These are phyloP conservation scores for Calephelis virginiensis DNA, from an alignment of 1,140 invertebrate species.

Conservation along the genomic window DNA sequence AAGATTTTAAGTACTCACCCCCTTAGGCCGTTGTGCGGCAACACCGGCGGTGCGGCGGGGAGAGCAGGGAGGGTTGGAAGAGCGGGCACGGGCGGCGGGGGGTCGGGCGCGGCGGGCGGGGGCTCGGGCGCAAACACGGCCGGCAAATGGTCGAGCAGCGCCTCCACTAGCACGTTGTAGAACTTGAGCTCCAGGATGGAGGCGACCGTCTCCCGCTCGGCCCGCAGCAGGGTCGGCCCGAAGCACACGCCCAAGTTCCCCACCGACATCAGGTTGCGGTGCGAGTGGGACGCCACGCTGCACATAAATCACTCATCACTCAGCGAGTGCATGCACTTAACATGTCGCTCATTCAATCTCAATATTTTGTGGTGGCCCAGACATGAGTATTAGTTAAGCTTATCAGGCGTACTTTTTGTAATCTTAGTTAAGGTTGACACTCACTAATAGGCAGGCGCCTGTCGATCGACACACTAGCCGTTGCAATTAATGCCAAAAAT, in stretches of 20 bases:
- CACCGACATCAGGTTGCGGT: slow-evolving; percentile 98
- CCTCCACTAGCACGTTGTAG: slow-evolving; percentile 98
- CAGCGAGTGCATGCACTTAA: no score
- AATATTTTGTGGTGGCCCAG: neutral
- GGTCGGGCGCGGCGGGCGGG: no score
- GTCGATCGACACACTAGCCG: no score
- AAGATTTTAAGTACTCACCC: no score
- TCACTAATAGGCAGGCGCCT: no score
- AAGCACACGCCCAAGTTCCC: slow-evolving; percentile 99
- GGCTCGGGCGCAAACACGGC: no score
- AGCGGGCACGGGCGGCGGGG: no score
- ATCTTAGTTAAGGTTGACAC: no score
- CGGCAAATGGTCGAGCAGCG: slow-evolving; percentile 95
- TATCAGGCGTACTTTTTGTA: no score
- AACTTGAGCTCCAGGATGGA: slow-evolving; percentile 99
- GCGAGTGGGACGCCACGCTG: slow-evolving; percentile 90
- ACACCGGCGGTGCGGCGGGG: slow-evolving; percentile 81
- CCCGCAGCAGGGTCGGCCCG: slow-evolving; percentile 96
- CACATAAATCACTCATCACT: slow-evolving; percentile 25
- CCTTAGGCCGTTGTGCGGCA: neutral
- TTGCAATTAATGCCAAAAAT: no score
- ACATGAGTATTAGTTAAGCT: no score
- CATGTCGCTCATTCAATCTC: neutral
- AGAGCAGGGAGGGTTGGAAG: no score
- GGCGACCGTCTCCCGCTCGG: slow-evolving; percentile 97